A percentile compares a stretch with the other conserved stretches of the same genome.
These are phyloP conservation scores for Monomorium pharaonis DNA, from an alignment of 1,140 invertebrate species.

Conservation along the genomic window DNA sequence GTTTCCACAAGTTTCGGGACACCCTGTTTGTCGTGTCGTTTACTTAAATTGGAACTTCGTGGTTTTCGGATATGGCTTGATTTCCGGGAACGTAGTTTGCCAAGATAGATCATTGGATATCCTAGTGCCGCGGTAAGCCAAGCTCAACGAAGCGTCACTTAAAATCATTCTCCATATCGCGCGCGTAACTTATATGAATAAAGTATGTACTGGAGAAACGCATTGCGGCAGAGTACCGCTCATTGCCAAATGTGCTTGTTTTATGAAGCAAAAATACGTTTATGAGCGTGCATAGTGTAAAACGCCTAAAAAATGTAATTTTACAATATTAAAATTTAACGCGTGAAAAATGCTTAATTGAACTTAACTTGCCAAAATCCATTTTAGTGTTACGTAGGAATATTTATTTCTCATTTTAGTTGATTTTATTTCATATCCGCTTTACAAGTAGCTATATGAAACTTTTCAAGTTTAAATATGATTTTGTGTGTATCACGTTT, in stretches of 20 bases:
- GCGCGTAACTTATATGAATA: slow-evolving; percentile 78
- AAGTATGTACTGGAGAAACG: slow-evolving; percentile 73
- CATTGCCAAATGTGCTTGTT: slow-evolving; percentile 76
- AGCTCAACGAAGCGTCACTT: slow-evolving; percentile 40
- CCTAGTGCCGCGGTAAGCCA: slow-evolving; percentile 12
- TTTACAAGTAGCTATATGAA: background rate
- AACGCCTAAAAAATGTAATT: background rate
- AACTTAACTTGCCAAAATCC: background rate
- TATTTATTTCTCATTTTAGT: background rate
- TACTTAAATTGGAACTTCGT: slow-evolving; percentile 34
- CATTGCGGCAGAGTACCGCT: slow-evolving; percentile 77
- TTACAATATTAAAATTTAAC: background rate
- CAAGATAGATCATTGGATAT: slow-evolving; percentile 44
- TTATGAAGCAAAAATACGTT: slow-evolving; percentile 37
- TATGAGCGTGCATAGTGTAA: background rate
- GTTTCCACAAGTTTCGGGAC: background rate
- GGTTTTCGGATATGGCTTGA: slow-evolving; percentile 54
- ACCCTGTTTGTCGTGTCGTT: background rate
- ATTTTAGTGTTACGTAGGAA: background rate
- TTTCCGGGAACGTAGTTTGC: slow-evolving; percentile 53
- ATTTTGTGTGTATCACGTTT: background rate
- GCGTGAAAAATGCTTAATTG: background rate
- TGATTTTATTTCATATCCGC: background rate
- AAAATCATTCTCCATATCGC: slow-evolving; percentile 25
- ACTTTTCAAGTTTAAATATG: background rate